Evolutionary conservation across 2,113 vertebrate species (phyloP).

Genomic region (Onychorhynchus coronatus): DNA sequence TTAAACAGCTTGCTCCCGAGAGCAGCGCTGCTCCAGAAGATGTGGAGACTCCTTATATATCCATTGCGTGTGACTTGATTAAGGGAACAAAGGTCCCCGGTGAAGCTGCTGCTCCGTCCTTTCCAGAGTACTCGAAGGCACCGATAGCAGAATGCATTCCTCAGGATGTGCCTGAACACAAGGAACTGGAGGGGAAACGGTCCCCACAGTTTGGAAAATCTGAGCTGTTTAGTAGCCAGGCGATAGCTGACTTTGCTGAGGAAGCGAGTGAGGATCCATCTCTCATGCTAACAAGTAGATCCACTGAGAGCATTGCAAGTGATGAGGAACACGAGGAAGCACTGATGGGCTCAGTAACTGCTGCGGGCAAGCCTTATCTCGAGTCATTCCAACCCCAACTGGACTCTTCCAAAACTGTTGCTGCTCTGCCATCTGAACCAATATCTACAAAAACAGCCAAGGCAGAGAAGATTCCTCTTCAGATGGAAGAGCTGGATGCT

Average conservation of each 20-base stretch:
- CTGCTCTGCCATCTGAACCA: background rate
- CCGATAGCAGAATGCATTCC: constrained; percentile 17
- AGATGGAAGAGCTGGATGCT: constrained; percentile 73
- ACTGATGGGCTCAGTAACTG: constrained; percentile 8
- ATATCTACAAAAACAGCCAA: constrained; percentile 25
- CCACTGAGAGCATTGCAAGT: background rate
- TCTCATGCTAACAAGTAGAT: constrained; percentile 20
- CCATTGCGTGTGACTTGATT: constrained; percentile 90
- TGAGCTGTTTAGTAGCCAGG: constrained; percentile 70
- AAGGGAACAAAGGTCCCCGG: constrained; percentile 82
- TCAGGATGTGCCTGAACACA: constrained; percentile 47
- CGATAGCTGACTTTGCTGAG: constrained; percentile 67
- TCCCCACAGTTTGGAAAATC: constrained; percentile 70
- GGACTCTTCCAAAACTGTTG: constrained; percentile 10
- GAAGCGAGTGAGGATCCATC: constrained; percentile 56
- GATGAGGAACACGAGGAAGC: constrained; percentile 31
- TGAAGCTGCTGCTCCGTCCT: constrained; percentile 58
- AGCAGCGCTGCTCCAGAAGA: constrained; percentile 60
- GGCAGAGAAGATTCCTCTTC: constrained; percentile 69
- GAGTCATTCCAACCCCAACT: constrained; percentile 68
- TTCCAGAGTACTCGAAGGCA: constrained; percentile 64
- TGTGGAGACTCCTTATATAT: constrained; percentile 78
- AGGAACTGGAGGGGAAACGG: constrained; percentile 60
- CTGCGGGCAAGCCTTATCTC: constrained; percentile 68
- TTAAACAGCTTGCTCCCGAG: constrained; percentile 47